Evolutionary conservation across 2,797 vertebrate species (phyloP).

Genomic region (Notolepis coatsorum): DNA sequence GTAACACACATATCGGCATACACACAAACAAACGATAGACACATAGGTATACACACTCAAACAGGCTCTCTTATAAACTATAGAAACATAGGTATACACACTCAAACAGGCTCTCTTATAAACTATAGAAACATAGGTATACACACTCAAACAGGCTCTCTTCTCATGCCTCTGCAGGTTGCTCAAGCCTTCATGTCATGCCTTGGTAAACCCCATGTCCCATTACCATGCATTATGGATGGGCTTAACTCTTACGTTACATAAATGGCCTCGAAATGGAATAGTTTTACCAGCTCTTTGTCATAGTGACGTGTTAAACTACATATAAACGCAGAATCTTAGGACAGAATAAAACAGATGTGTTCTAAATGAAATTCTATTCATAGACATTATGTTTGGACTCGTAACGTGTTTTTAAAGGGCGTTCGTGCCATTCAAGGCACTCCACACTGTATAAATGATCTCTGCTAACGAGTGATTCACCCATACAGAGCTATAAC

Average conservation of each 20-base stretch:
- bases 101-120: not conserved
- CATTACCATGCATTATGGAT: slow-evolving; percentile 75
- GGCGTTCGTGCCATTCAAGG: not conserved
- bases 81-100: not conserved
- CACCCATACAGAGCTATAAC: not conserved
- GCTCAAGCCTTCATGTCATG: slow-evolving; percentile 51
- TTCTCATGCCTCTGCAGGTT: slow-evolving; percentile 36
- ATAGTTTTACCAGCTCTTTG: slow-evolving; percentile 22
- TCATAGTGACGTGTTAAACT: slow-evolving; percentile 8
- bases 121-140: not conserved
- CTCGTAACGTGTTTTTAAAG: not conserved
- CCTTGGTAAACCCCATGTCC: slow-evolving; percentile 58
- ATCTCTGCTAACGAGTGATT: not conserved
- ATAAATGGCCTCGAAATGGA: slow-evolving; percentile 66
- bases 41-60: not conserved
- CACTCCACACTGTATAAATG: not conserved
- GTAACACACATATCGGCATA: not conserved
- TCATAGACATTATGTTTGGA: not conserved
- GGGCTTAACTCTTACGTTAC: slow-evolving; percentile 48
- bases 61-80: slow-evolving; percentile 2
- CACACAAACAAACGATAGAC: not conserved
- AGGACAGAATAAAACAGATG: too few relatives aligned
- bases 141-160: slow-evolving; percentile 6
- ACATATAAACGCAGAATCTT: too few relatives aligned
- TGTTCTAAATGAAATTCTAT: too few relatives aligned